Percentiles rank a stretch among this genome's conserved stretches.
These are phyloP conservation scores for Drosophila mimica DNA, from an alignment of 2,888 invertebrate species.

Conservation along the genomic window DNA sequence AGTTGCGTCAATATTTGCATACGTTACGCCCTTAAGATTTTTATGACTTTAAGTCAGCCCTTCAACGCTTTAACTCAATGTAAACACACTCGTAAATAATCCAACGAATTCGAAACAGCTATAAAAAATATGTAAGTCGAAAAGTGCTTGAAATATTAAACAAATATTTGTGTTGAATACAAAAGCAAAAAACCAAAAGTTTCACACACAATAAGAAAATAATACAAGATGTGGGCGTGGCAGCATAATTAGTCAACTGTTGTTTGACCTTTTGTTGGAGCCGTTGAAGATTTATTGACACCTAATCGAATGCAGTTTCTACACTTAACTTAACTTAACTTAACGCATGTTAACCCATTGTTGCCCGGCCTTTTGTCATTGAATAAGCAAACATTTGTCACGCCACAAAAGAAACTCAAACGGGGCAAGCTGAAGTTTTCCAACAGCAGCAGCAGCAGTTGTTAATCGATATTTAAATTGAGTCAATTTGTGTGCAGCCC, in stretches of 20 bases:
- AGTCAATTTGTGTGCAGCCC: slow-evolving; percentile 54
- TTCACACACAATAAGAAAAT: slow-evolving; percentile 9
- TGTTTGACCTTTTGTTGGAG: slow-evolving; percentile 57
- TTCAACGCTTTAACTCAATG: slow-evolving; percentile 12
- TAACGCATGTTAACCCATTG: slow-evolving; percentile 29
- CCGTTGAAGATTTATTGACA: slow-evolving; percentile 53
- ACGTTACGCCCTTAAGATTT: slow-evolving; percentile 39
- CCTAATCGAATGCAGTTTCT: slow-evolving; percentile 38
- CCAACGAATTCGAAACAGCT: slow-evolving; percentile 8
- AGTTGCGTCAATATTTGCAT: slow-evolving; percentile 43
- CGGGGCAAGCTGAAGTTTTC: background rate
- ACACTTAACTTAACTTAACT: slow-evolving; percentile 16
- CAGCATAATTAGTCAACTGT: slow-evolving; percentile 36
- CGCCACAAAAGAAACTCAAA: slow-evolving; percentile 30
- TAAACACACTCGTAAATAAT: slow-evolving; percentile 42
- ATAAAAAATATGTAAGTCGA: background rate
- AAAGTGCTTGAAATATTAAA: slow-evolving; percentile 36
- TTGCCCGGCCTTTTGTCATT: slow-evolving; percentile 17
- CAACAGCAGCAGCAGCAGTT: slow-evolving; percentile 27
- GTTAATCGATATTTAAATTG: slow-evolving; percentile 71
- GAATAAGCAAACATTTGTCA: slow-evolving; percentile 37
- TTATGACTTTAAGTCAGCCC: slow-evolving; percentile 20
- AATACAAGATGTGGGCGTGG: slow-evolving; percentile 54
- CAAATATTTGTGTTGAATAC: slow-evolving; percentile 62
- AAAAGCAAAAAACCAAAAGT: slow-evolving; percentile 45